A percentile compares a stretch with the other conserved stretches of the same genome.
These are phyloP conservation scores for Excalfactoria chinensis DNA, from an alignment of 2,113 vertebrate genomes.

Conservation along the genomic window DNA sequence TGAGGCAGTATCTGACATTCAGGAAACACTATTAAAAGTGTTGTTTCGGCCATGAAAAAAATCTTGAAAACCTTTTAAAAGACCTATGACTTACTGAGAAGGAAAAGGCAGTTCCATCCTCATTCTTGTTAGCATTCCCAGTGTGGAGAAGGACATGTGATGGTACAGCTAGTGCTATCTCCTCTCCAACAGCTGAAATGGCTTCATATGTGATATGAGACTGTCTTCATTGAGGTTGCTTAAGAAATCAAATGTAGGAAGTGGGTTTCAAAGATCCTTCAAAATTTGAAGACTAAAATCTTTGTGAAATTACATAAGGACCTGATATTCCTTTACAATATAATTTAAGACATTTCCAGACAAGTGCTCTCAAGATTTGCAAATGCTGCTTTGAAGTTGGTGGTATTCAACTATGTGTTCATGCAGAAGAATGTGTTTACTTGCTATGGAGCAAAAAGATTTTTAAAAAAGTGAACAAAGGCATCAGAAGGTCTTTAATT, in stretches of 20 bases:
- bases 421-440: background rate
- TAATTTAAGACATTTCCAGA: background rate
- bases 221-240: background rate
- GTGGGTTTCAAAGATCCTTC: background rate
- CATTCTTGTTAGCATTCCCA: background rate
- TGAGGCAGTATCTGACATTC: background rate
- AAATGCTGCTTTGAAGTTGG: background rate
- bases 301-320: background rate
- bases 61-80: background rate
- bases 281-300: background rate
- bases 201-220: background rate
- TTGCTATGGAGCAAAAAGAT: background rate
- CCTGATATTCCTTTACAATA: background rate
- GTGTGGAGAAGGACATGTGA: background rate
- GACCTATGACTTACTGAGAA: background rate
- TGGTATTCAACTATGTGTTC: background rate
- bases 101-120: background rate
- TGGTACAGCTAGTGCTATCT: background rate
- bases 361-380: background rate
- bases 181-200: background rate
- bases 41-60: background rate
- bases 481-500: slow-evolving; percentile 16
- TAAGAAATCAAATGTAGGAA: background rate
- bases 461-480: background rate
- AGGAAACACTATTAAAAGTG: background rate